Base-by-base conservation (phyloP, 2,888 invertebrate species). In the Cataglyphis albicans region DNA sequence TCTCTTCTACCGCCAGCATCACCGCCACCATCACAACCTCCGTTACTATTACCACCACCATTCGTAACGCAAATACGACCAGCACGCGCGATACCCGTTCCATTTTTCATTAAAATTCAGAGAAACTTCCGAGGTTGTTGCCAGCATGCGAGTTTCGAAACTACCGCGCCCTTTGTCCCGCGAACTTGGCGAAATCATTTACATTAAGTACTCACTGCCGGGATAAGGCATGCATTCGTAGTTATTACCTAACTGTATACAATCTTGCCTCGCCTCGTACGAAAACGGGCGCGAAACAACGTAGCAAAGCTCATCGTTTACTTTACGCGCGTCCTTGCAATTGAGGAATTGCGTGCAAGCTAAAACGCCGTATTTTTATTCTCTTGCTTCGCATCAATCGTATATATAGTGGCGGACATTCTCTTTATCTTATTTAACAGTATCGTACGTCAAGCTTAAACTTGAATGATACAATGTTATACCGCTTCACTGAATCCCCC, bases 171-270 rank as follows among this genome's bases (percentile, higher is more conserved):
- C 78, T 82, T 84, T 84, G 82, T 84, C 75, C 86, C 72, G 82
- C 61, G 82, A 86, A 87, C 87, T 87, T 87, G 72, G 80, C 80
- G 81, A 87, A 87, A 87, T 87, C 84, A 84, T 76, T 78, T 57
- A 73, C 63, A 81, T 84, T 87, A 87, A 87, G 86, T 70, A 72
- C 85, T 65, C 57, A 61, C 25, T 59, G 64, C 63, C 57, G 21
- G 78, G 75, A 35, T 48, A 63, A 78, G 72, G 63, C 55, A 67
- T 59, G 65, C 74, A 59, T 65, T 67, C 68, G 48, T 73, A 72
- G 41, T 76, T 72, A 64, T 64, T 48, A 73, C 82, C 78, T 81
- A 87, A 87, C 87, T 83, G 84, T 84, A 72, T 78, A 87, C 75
- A 74, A 29, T 55, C 82, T 52, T 55, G 81, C 83, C 72, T 83